Evolutionary conservation across 2,888 invertebrate species (phyloP).

Genomic region (Tethea ocularis): DNA sequence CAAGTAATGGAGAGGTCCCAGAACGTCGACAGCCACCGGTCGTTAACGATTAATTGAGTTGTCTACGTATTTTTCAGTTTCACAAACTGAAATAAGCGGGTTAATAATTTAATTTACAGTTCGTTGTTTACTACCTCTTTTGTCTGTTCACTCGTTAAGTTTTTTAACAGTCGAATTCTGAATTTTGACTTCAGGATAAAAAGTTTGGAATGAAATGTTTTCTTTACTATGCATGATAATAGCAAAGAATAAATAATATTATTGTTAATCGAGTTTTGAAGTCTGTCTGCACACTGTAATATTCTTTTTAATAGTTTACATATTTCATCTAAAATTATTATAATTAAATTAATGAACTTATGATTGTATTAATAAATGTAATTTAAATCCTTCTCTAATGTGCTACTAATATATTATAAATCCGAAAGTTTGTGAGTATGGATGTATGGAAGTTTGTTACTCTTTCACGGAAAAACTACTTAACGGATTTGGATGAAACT

Average conservation of each 20-base stretch:
- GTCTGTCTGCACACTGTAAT: background rate
- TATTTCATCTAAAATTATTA: no score
- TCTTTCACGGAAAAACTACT: no score
- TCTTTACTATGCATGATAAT: background rate
- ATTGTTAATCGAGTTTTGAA: background rate
- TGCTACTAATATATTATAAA: no score
- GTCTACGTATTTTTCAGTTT: constrained; percentile 28
- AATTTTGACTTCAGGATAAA: background rate
- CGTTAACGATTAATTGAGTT: constrained; percentile 25
- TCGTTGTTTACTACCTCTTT: constrained; percentile 13
- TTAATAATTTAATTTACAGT: constrained; percentile 16
- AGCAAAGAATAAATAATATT: no score
- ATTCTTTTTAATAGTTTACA: background rate
- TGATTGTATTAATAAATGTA: no score
- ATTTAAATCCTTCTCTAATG: no score
- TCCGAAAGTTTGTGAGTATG: no score
- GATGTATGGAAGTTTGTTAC: no score
- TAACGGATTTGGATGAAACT: no score
- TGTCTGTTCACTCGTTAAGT: background rate
- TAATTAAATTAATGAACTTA: no score
- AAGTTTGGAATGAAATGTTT: background rate
- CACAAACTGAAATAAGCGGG: constrained; percentile 12
- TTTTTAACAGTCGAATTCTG: background rate
- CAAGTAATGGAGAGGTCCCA: constrained; percentile 14
- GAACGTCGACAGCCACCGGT: constrained; percentile 11